Conservation (phyloP, 2,113 vertebrate species). For the Mormyrus lacerda region DNA sequence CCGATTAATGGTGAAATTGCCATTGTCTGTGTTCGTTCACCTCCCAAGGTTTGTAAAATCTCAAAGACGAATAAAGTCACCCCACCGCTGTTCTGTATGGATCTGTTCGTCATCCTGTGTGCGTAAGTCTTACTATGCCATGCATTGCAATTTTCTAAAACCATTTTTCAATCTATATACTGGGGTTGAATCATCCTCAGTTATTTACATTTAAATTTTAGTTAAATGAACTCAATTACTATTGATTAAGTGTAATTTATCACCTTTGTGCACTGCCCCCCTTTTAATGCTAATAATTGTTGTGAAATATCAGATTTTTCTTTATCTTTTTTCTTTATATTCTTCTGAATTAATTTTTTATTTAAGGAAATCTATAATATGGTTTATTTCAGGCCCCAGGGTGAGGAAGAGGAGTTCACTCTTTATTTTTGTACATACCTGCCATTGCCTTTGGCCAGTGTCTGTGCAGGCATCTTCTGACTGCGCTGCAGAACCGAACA, state of each 20-base stretch:
- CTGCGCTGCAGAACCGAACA: background rate
- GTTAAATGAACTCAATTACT: conserved; percentile 62
- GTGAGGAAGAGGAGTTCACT: background rate
- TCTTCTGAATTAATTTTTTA: too few relatives aligned
- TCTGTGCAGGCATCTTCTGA: background rate
- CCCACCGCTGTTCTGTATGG: background rate
- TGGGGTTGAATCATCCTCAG: background rate
- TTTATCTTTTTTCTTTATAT: too few relatives aligned
- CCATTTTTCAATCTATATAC: background rate
- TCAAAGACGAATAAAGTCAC: background rate
- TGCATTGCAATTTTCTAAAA: background rate
- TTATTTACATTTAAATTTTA: conserved; percentile 42
- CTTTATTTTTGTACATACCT: background rate
- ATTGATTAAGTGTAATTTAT: conserved; percentile 66
- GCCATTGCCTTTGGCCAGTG: background rate
- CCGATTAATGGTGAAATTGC: background rate
- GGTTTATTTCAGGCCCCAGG: background rate
- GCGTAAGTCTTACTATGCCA: background rate
- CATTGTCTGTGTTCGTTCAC: background rate
- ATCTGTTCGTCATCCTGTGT: background rate
- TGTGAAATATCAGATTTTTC: background rate
- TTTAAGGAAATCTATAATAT: background rate
- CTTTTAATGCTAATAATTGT: background rate
- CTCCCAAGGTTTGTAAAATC: background rate
- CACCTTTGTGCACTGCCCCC: conserved; percentile 46